These are phyloP conservation scores for Habropoda laboriosa DNA, from an alignment of 1,140 invertebrate genomes.

Conservation along the genomic window DNA sequence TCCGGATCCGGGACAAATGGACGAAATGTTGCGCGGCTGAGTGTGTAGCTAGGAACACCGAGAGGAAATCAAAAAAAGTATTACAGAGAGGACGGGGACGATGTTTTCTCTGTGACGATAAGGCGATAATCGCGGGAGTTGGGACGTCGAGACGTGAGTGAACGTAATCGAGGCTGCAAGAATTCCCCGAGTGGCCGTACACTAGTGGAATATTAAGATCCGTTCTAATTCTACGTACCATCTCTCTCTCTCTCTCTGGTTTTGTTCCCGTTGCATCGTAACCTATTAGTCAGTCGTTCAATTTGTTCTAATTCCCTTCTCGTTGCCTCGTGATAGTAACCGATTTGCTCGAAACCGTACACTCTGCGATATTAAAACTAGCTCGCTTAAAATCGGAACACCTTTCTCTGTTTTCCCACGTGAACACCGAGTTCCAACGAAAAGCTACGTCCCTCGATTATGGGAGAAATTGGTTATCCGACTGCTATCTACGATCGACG, in stretches of 20 bases:
- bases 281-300: not conserved
- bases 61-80: not conserved
- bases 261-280: not conserved
- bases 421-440: not conserved
- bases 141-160: not conserved
- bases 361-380: slow-evolving; percentile 14
- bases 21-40: not conserved
- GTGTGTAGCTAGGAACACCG: too few species aligned
- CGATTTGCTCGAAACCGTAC: not conserved
- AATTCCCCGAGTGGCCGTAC: not conserved
- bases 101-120: too few species aligned
- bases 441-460: not conserved
- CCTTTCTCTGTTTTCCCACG: not conserved
- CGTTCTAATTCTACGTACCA: not conserved
- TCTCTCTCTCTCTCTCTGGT: too few species aligned
- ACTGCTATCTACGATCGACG: not conserved
- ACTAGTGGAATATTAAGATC: slow-evolving; percentile 21
- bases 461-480: not conserved
- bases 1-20: slow-evolving; percentile 2
- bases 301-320: too few species aligned
- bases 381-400: not conserved
- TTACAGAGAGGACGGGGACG: not conserved
- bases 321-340: too few species aligned
- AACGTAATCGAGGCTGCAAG: not conserved
- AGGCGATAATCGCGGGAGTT: slow-evolving; percentile 10